Evolutionary conservation across 2,113 vertebrate genomes (phyloP).

Genomic region (Colistium nudipinnis): DNA sequence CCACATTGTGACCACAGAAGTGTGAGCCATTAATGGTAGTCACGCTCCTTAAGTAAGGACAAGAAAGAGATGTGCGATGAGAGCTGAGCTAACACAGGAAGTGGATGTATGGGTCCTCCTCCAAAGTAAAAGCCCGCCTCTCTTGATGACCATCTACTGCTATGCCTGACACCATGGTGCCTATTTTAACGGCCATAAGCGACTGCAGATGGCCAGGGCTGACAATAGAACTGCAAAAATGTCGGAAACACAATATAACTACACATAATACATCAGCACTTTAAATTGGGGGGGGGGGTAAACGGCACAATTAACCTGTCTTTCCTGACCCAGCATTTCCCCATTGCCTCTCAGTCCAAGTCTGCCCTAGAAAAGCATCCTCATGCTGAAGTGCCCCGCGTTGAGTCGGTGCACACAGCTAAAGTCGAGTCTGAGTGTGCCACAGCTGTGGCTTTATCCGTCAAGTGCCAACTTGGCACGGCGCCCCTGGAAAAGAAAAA

Average conservation of each 20-base stretch:
- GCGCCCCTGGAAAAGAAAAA: slow-evolving; percentile 4
- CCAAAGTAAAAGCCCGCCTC: no score
- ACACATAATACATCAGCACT: neutral
- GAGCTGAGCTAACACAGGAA: neutral
- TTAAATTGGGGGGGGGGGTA: neutral
- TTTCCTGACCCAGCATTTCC: neutral
- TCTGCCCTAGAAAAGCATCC: slow-evolving; percentile 6
- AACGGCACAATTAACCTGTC: neutral
- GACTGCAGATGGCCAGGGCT: no score
- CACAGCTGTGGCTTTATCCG: slow-evolving; percentile 61
- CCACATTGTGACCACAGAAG: neutral
- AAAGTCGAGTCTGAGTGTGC: slow-evolving; percentile 42
- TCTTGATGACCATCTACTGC: no score
- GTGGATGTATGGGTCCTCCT: no score
- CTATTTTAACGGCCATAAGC: no score
- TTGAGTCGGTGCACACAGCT: slow-evolving; percentile 22
- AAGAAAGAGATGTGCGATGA: no score
- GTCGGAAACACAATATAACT: no score
- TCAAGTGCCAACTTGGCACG: slow-evolving; percentile 51
- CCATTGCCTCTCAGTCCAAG: slow-evolving; percentile 6
- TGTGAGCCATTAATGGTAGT: no score
- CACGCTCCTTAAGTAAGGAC: no score
- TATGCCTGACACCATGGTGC: no score
- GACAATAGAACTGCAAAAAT: no score
- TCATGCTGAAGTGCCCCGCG: slow-evolving; percentile 24